Evolutionary conservation across 2,888 invertebrate species (phyloP).

Genomic region (Eulithis testata): DNA sequence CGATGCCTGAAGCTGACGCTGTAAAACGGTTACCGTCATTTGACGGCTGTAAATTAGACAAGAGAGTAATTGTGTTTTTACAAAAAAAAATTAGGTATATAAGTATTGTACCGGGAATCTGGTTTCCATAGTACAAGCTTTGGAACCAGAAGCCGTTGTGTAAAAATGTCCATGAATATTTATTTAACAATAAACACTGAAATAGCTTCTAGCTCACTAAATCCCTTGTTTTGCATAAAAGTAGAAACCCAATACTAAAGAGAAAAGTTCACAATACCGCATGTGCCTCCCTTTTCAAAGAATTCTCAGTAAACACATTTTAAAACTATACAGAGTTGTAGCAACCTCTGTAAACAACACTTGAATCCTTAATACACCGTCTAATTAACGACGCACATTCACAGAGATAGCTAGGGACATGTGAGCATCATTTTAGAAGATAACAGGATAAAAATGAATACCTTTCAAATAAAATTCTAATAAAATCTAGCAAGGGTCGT

Average conservation of each 20-base stretch:
- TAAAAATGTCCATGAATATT: too few species aligned
- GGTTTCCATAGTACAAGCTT: neutral
- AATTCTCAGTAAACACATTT: constrained; percentile 26
- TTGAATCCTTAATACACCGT: constrained; percentile 75
- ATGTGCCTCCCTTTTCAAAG: constrained; percentile 27
- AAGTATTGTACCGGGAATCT: too few species aligned
- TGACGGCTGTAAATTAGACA: too few species aligned
- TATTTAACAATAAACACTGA: neutral
- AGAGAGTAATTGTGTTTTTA: too few species aligned
- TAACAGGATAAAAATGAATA: too few species aligned
- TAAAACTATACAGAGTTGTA: constrained; percentile 20
- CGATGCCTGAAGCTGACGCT: neutral
- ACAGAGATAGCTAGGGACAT: constrained; percentile 47
- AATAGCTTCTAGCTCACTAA: neutral
- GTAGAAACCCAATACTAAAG: neutral
- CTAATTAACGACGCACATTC: constrained; percentile 77
- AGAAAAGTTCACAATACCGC: neutral
- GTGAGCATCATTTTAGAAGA: constrained; percentile 42
- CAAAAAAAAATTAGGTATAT: too few species aligned
- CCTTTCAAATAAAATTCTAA: too few species aligned
- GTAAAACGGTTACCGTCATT: neutral
- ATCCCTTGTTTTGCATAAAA: neutral
- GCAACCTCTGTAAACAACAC: constrained; percentile 50
- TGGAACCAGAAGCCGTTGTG: neutral
- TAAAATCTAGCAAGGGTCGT: neutral